phyloP scores from a whole-genome alignment of 2,888 invertebrate genomes.

The Eubasilissa splendida region DNA sequence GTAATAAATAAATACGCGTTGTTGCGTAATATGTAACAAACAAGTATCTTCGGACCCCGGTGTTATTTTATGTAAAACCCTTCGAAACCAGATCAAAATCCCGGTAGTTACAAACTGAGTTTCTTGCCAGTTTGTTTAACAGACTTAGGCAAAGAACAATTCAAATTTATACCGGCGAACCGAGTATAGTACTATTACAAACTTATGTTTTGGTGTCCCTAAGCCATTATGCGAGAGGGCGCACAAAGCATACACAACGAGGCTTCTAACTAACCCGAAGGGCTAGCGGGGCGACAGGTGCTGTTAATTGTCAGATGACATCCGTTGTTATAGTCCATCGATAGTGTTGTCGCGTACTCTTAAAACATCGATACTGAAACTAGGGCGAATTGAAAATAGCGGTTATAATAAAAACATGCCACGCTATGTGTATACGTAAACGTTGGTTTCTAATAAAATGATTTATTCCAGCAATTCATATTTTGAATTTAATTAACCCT shows the following conservation, averaged over 20 bases:
- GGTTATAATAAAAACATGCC: too few relatives aligned
- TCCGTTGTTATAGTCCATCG: slow-evolving; percentile 8
- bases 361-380: not conserved
- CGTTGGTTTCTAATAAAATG: too few relatives aligned
- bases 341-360: not conserved
- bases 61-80: slow-evolving; percentile 26
- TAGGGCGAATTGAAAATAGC: not conserved
- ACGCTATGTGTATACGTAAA: too few relatives aligned
- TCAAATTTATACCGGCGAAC: slow-evolving; percentile 9
- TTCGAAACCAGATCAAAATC: slow-evolving; percentile 23
- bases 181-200: slow-evolving; percentile 21
- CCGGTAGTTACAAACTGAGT: slow-evolving; percentile 4
- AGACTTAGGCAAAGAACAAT: slow-evolving; percentile 21
- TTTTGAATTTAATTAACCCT: too few relatives aligned
- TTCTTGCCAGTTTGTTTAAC: slow-evolving; percentile 11
- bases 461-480: too few relatives aligned
- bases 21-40: not conserved
- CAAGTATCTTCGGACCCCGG: not conserved
- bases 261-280: slow-evolving; percentile 4
- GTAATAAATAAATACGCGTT: too few relatives aligned
- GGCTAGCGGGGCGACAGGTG: slow-evolving; percentile 3
- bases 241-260: slow-evolving; percentile 24
- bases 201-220: not conserved
- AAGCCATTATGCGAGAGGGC: slow-evolving; percentile 12
- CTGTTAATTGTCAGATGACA: not conserved